Conservation (phyloP, 2,113 vertebrate genomes). For the Chaenocephalus aceratus region DNA sequence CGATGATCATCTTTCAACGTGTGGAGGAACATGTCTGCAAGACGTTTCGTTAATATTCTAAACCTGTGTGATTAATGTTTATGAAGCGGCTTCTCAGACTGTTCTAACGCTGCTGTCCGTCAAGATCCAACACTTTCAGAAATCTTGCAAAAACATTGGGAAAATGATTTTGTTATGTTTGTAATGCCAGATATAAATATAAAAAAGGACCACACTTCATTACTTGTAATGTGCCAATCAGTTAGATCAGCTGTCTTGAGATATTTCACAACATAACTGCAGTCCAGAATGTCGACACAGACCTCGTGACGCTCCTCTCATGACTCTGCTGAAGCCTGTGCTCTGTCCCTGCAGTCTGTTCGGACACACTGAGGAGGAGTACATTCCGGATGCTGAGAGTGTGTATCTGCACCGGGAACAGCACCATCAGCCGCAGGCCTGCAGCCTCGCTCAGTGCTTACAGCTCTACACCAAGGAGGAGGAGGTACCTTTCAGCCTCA, state of each 20-base stretch:
- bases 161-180: not conserved
- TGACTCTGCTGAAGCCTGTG: slow-evolving; percentile 18
- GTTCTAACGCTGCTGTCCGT: not conserved
- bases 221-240: not conserved
- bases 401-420: slow-evolving; percentile 94
- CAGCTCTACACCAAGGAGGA: slow-evolving; percentile 99
- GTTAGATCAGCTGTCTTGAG: not conserved
- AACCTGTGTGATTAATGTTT: not conserved
- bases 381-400: slow-evolving; percentile 96
- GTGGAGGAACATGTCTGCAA: not conserved
- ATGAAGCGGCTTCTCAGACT: not conserved
- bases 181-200: not conserved
- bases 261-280: too few relatives aligned
- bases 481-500: slow-evolving; percentile 83
- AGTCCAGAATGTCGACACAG: not conserved
- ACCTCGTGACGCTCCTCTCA: not conserved
- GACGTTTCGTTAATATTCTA: not conserved
- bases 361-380: slow-evolving; percentile 94
- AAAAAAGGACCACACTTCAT: not conserved
- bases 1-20: not conserved
- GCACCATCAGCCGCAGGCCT: slow-evolving; percentile 96
- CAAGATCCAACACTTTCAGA: not conserved
- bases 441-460: slow-evolving; percentile 97
- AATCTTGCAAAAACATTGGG: too few relatives aligned
- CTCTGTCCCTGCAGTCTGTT: slow-evolving; percentile 87